A percentile compares a stretch with the other conserved stretches of the same genome.
Evolutionary conservation across 37 sponge, comb jelly and placozoan species (phyloP).

Genomic region (Tethya wilhelma): DNA sequence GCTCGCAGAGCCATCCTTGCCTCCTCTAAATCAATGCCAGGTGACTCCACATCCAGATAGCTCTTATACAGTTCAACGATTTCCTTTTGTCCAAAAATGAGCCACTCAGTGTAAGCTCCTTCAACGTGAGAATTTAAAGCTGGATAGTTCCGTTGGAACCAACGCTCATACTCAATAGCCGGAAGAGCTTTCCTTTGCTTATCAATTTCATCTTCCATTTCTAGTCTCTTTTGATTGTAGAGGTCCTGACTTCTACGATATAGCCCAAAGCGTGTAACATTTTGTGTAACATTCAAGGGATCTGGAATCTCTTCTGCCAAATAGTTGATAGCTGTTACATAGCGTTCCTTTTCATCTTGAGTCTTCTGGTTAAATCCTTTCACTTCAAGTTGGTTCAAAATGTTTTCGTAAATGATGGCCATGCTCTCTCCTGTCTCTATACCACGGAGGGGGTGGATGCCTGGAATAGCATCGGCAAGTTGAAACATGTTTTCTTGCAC

Average conservation of each 20-base stretch:
- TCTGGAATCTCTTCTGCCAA: conserved; percentile 36
- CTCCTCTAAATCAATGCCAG: conserved; percentile 41
- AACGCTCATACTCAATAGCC: conserved; percentile 37
- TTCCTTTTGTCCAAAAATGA: conserved; percentile 58
- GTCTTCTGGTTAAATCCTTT: conserved; percentile 36
- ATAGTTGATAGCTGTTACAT: conserved; percentile 11
- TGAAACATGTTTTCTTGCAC: conserved; percentile 56
- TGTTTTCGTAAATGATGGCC: conserved; percentile 29
- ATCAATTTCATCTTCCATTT: conserved; percentile 48
- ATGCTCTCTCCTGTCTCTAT: conserved; percentile 59
- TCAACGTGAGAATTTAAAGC: conserved; percentile 35
- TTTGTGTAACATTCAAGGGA: conserved; percentile 28
- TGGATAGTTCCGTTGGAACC: conserved; percentile 58
- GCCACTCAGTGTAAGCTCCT: conserved; percentile 59
- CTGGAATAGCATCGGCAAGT: conserved; percentile 54
- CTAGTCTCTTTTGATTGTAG: conserved; percentile 29
- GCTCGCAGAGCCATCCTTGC: conserved; percentile 47
- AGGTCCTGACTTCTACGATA: conserved; percentile 30
- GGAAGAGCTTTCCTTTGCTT: background rate
- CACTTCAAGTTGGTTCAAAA: conserved; percentile 45
- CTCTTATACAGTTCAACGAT: conserved; percentile 43
- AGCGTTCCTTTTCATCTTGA: conserved; percentile 23
- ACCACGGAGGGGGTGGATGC: conserved; percentile 41
- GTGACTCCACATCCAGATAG: conserved; percentile 41
- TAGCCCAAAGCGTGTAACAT: conserved; percentile 27